Conservation (phyloP, 2,113 vertebrate genomes). For the Scalopus aquaticus region DNA sequence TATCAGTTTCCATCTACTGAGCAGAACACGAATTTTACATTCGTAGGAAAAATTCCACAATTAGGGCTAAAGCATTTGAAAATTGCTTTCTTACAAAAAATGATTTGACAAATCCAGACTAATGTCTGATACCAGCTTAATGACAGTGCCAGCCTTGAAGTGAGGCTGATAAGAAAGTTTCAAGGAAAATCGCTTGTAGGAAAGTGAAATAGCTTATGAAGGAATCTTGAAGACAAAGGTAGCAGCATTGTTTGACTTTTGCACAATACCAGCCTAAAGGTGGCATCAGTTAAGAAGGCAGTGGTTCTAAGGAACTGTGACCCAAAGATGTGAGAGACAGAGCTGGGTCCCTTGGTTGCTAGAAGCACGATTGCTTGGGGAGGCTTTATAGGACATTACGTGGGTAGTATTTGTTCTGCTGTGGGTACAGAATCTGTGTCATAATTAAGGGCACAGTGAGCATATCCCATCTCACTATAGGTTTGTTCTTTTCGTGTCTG, state of each 20-base stretch:
- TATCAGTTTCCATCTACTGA: not conserved
- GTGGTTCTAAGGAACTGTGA: not conserved
- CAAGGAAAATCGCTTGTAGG: not conserved
- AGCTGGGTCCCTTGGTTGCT: not conserved
- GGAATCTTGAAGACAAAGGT: not conserved
- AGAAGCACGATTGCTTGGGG: not conserved
- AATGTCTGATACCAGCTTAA: not conserved
- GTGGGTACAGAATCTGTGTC: not conserved
- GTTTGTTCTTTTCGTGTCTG: not conserved
- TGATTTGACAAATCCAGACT: too few relatives aligned
- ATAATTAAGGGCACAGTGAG: not conserved
- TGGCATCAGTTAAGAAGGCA: too few relatives aligned
- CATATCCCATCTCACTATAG: not conserved
- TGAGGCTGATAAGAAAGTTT: not conserved
- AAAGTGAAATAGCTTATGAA: not conserved
- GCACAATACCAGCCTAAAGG: not conserved
- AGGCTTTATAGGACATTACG: not conserved
- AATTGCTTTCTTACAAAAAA: not conserved
- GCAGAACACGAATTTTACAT: not conserved
- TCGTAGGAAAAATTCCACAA: not conserved
- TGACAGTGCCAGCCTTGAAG: not conserved
- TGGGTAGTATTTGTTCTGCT: not conserved
- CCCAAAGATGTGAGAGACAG: not conserved
- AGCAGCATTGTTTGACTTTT: not conserved
- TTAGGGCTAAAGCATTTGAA: not conserved